Percentiles rank a stretch among this genome's conserved stretches.
Evolutionary conservation across 2,113 vertebrate genomes (phyloP).

Genomic region (Lipophrys pholis): DNA sequence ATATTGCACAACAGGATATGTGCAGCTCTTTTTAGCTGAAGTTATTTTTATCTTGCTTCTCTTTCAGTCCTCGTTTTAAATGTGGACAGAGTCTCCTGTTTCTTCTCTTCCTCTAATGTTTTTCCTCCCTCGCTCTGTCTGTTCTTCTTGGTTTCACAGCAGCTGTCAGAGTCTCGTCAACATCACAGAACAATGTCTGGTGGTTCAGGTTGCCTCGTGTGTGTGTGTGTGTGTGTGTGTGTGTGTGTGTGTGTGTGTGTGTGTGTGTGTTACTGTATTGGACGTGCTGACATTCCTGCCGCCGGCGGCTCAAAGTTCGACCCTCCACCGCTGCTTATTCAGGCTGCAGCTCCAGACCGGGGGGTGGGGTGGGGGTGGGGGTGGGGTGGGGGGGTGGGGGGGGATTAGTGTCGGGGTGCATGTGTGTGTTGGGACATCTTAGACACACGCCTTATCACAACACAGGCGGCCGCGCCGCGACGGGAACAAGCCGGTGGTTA

Average conservation of each 20-base stretch:
- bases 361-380: conserved; percentile 20
- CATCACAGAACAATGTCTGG: conserved; percentile 49
- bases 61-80: conserved; percentile 46
- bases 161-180: conserved; percentile 73
- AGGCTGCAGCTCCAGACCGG: conserved; percentile 66
- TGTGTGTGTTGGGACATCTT: conserved; percentile 44
- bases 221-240: conserved; percentile 20
- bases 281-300: conserved; percentile 66
- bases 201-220: no score
- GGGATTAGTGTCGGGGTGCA: conserved; percentile 59
- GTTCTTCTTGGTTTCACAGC: conserved; percentile 42
- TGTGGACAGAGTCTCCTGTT: conserved; percentile 38
- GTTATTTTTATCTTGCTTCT: conserved; percentile 1
- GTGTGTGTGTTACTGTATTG: conserved; percentile 40
- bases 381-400: conserved; percentile 26
- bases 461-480: conserved; percentile 55
- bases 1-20: no score
- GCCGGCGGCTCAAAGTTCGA: conserved; percentile 55
- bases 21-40: no score
- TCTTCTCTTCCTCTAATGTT: conserved; percentile 31
- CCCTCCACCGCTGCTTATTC: conserved; percentile 78
- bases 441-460: conserved; percentile 77
- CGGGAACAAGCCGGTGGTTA: conserved; percentile 63
- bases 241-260: no score
- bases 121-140: conserved; percentile 25